A percentile compares a stretch with the other conserved stretches of the same genome.
Evolutionary conservation across 2,888 invertebrate genomes (phyloP).

Genomic region (Acrobasis suavella): DNA sequence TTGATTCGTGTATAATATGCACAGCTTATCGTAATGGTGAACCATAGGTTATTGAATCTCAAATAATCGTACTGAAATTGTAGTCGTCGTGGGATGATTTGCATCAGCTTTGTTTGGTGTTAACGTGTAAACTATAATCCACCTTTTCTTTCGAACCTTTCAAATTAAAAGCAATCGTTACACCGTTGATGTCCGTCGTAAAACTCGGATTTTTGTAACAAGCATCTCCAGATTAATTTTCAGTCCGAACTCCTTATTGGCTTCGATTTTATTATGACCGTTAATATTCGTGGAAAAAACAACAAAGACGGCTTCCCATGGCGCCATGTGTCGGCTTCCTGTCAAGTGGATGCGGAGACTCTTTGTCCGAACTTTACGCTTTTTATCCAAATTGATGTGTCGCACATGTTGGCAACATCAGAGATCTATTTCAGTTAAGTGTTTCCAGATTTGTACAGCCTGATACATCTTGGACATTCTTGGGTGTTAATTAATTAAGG

Average conservation of each 20-base stretch:
- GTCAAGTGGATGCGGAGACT: slow-evolving; percentile 51
- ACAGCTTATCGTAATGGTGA: slow-evolving; percentile 5
- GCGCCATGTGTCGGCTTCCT: slow-evolving; percentile 58
- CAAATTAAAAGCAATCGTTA: not conserved
- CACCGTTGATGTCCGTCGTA: not conserved
- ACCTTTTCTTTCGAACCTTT: not conserved
- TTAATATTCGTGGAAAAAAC: slow-evolving; percentile 51
- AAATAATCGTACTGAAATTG: slow-evolving; percentile 9
- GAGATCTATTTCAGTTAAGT: slow-evolving; percentile 35
- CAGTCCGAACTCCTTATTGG: slow-evolving; percentile 7
- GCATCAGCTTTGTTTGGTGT: not conserved
- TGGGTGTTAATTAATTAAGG: not conserved
- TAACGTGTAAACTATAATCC: not conserved
- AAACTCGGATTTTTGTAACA: slow-evolving; percentile 3
- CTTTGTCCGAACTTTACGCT: slow-evolving; percentile 38
- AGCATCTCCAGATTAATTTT: not conserved
- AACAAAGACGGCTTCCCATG: slow-evolving; percentile 51
- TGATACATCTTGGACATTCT: not conserved
- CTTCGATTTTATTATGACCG: slow-evolving; percentile 27
- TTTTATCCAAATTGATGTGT: slow-evolving; percentile 39
- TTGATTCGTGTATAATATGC: slow-evolving; percentile 9
- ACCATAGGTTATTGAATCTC: not conserved
- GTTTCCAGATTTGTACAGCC: slow-evolving; percentile 38
- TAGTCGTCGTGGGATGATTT: slow-evolving; percentile 3
- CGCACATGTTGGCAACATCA: slow-evolving; percentile 40